phyloP scores from a whole-genome alignment of 2,888 invertebrate genomes.

The Argyra leucocephala region DNA sequence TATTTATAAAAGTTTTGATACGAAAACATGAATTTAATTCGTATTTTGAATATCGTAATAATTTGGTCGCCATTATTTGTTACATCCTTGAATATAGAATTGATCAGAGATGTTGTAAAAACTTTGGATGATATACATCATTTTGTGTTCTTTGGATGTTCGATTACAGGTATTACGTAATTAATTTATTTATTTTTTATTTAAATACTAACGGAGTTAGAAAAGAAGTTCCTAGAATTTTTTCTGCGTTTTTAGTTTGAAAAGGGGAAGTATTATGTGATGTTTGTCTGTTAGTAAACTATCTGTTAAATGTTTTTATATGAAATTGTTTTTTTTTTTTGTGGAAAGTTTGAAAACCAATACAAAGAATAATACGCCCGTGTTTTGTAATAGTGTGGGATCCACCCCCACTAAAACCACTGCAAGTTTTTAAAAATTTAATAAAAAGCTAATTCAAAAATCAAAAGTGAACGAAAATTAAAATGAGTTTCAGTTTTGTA shows the following conservation, averaged over 20 bases:
- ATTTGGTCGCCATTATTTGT: background rate
- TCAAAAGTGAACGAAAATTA: no score
- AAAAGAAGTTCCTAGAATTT: background rate
- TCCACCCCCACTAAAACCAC: no score
- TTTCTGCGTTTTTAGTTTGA: background rate
- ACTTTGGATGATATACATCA: background rate
- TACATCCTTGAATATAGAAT: background rate
- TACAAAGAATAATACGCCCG: no score
- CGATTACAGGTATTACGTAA: background rate
- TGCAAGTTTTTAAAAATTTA: no score
- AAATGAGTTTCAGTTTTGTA: no score
- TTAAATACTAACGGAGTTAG: background rate
- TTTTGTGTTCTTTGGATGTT: background rate
- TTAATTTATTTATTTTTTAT: background rate
- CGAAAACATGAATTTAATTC: background rate
- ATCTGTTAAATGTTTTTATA: background rate
- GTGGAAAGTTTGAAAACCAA: no score
- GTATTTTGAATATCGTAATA: background rate
- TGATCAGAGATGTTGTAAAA: background rate
- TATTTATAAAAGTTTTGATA: no score
- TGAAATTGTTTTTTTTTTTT: background rate
- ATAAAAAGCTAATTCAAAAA: no score
- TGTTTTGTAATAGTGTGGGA: no score
- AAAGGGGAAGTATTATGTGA: background rate
- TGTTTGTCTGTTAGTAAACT: background rate